Base-by-base conservation (phyloP, 2,888 invertebrate species). In the Tipula unca region DNA sequence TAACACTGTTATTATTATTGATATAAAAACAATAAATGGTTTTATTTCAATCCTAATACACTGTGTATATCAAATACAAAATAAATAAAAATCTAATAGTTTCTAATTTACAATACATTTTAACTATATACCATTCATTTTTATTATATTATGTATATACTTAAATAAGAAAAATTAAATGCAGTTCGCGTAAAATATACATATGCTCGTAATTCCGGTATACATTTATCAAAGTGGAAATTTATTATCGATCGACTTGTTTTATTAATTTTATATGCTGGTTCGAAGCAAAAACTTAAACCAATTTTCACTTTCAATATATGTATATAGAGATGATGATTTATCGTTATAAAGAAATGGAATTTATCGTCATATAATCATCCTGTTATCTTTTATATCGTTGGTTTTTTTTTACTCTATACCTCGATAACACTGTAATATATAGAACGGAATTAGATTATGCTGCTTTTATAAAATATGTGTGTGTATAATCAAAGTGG, bases 231-330 rank as follows among this genome's bases (percentile, higher is more conserved):
- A 69, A 69, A 69, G 69, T 69, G 25, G 69, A 69, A 69, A 69
- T 69, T 69, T 69, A 69, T 69, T 69, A 69, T 69, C 69, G 69
- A 69, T 69, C 69, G 69, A 69, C 69, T 69, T 69, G 69, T 69
- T 69, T 69, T 32, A 10, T 69, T 25, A 25, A 3, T 48, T 48
- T 48, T 48, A 17, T 54, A 3, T 54, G 17, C 69, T 69, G 69
- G 1, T 69, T 13, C 13, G 25, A 69, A 25, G 25, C 69, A 25
- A 1, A n/a, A 13, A 25, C 25, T 25, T 25, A 69, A 69, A 25
- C 25, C 69, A 69, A 69, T 69, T 69, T 69, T 69, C 69, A 69
- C 69, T 69, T 69, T 69, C 69, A 69, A 25, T 25, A 69, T 10
- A 48, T 17, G 8, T 17, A 48, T 17, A 48, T 3, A n/a, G 5